A percentile compares a stretch with the other conserved stretches of the same genome.
Evolutionary conservation across 2,888 invertebrate genomes (phyloP).

Genomic region (Andrena flavipes): DNA sequence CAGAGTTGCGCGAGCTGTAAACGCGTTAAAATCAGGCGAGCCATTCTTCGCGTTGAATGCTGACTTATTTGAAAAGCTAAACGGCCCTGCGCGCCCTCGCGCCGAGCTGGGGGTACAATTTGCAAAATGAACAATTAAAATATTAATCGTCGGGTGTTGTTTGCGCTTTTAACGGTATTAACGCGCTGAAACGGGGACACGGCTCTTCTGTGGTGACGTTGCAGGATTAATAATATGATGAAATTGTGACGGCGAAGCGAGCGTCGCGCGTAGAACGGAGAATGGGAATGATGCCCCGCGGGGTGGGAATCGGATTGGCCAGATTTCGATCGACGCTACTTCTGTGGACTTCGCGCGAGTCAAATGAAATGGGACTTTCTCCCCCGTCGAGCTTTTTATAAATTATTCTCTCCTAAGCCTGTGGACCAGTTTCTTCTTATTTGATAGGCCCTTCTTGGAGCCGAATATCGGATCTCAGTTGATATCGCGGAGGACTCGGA

Average conservation of each 20-base stretch:
- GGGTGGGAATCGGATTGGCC: neutral
- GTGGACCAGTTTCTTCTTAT: too few species aligned
- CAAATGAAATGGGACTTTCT: too few species aligned
- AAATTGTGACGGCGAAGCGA: neutral
- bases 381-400: too few species aligned
- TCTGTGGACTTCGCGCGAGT: neutral
- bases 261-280: neutral
- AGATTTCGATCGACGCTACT: neutral
- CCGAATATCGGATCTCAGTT: too few species aligned
- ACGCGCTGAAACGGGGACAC: neutral
- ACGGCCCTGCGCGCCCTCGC: neutral
- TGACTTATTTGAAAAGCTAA: constrained; percentile 28
- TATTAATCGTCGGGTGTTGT: neutral
- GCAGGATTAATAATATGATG: neutral
- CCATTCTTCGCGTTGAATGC: constrained; percentile 6
- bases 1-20: constrained; percentile 21
- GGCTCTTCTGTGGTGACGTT: neutral
- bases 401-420: too few species aligned
- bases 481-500: too few species aligned
- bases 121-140: constrained; percentile 15
- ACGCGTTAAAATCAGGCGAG: constrained; percentile 23
- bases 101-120: neutral
- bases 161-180: constrained; percentile 8
- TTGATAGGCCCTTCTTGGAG: too few species aligned
- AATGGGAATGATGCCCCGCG: neutral